Base-by-base conservation (phyloP, 1,140 invertebrate species). In the Lepidurus couesii region DNA sequence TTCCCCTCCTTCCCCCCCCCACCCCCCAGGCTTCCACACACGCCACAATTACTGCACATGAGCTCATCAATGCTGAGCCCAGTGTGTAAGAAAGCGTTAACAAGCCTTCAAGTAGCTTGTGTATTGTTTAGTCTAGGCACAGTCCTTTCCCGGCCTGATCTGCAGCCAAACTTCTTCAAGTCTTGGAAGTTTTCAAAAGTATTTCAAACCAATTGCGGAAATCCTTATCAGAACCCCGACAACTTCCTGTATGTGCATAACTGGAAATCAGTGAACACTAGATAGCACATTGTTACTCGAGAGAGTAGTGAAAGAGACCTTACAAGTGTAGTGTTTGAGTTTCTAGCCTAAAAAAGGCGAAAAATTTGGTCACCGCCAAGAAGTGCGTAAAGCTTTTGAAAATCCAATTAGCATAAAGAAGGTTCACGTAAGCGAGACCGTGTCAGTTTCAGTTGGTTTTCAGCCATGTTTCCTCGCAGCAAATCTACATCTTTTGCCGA, bases 21-120 rank as follows among this genome's bases (percentile, higher is more conserved):
- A 6, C 53, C 53, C 21, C 16, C 7, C 8, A n/a, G 21, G 53
- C 53, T 47, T 11, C 45, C 53, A 65, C 53, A 65, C 13, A 65
- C 21, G 53, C 53, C 53, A 65, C 53, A 65, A 65, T 65, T 65
- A 65, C 53, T 65, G 16, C 53, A 16, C 53, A 65, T 65, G 53
- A 65, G 53, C 53, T 65, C 53, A 65, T 65, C 16, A 65, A 65
- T 34, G 34, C 53, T 65, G 21, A n/a, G 16, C 21, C 53, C 53
- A 21, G 53, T 65, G 53, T n/a, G 16, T 21, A 65, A 16, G 53
- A 21, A 65, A 65, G 53, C 53, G 53, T 65, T 65, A 65, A 65
- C 53, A 7, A 65, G 53, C 6, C 53, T 65, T 65, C 53, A 65
- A 65, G 8, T n/a, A 7, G 13, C 53, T 13, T 7, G 16, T 21